Evolutionary conservation across 1,140 invertebrate species (phyloP), one percentile per base, ranked within the genome.

Genomic region (Apis cerana): DNA sequence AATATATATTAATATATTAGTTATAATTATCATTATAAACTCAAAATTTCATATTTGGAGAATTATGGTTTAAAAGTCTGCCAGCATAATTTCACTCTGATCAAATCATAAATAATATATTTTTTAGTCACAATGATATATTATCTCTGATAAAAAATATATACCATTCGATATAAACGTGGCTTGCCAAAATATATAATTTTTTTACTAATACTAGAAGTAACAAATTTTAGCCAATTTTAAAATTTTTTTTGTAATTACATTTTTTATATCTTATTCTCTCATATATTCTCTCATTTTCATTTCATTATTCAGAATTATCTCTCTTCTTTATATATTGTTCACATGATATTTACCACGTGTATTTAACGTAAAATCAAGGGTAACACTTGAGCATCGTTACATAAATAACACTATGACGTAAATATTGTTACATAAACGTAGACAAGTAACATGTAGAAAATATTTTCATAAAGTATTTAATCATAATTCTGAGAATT

Each of bases 371-470:
- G 27, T 12, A 23, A 62, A 62, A 62, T 27, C 21, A 62, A 59
- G 17, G n/a, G n/a, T 21, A 11, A 59, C 21, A 21, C 23, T 64
- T 64, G 23, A 27, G 15, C 8, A 64, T 64, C 17, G 62, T 64
- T 33, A 27, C 62, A 64, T 15, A 64, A 64, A 64, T 62, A 62
- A 23, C 59, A 23, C 2, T 0, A 5, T 62, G 59, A 62, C 59
- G 59, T 62, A 62, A 23, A 62, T n/a, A 62, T 23, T 62, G n/a
- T 62, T 62, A 62, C 59, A 62, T 62, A 62, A 62, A 62, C n/a
- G n/a, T n/a, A 61, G 12, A 23, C 59, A 7, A 23, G n/a, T 62
- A 62, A 5, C 12, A 62, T 62, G n/a, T 10, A 15, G n/a, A 23
- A 23, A 62, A 23, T 62, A 62, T 62, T 62, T 62, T 62, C 23